These are phyloP conservation scores for Cephalotes varians DNA, from an alignment of 2,888 invertebrate genomes.

Conservation along the genomic window DNA sequence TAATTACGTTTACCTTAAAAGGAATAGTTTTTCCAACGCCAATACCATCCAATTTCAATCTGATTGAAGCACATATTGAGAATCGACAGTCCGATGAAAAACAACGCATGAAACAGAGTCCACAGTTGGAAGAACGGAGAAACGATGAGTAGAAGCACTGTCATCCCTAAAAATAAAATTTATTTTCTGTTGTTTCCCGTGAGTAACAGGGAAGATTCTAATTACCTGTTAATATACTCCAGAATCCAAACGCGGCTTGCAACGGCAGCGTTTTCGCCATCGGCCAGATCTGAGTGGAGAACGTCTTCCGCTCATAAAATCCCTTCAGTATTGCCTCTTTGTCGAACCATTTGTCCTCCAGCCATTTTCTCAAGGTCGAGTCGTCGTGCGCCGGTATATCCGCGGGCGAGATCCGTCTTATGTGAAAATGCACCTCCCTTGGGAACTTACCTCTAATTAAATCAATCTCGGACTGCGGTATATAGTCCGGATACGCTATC, in stretches of 20 bases:
- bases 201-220: background rate
- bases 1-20: slow-evolving; percentile 63
- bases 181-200: background rate
- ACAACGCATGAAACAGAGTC: slow-evolving; percentile 76
- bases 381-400: slow-evolving; percentile 88
- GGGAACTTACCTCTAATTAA: slow-evolving; percentile 91
- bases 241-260: slow-evolving; percentile 88
- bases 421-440: slow-evolving; percentile 91
- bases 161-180: slow-evolving; percentile 72
- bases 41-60: slow-evolving; percentile 83
- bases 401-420: slow-evolving; percentile 89
- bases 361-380: slow-evolving; percentile 88
- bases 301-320: slow-evolving; percentile 88
- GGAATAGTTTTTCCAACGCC: slow-evolving; percentile 77
- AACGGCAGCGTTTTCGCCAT: slow-evolving; percentile 84
- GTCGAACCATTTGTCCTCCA: slow-evolving; percentile 89
- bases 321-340: slow-evolving; percentile 89
- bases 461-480: slow-evolving; percentile 92
- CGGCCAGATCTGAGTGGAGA: slow-evolving; percentile 83
- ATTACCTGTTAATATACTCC: slow-evolving; percentile 87
- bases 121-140: slow-evolving; percentile 83
- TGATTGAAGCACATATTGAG: slow-evolving; percentile 82
- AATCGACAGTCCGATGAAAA: slow-evolving; percentile 81
- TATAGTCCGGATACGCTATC: slow-evolving; percentile 92
- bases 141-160: slow-evolving; percentile 78